phyloP scores from a whole-genome alignment of 2,888 invertebrate species.

The Phengaris alcon region DNA sequence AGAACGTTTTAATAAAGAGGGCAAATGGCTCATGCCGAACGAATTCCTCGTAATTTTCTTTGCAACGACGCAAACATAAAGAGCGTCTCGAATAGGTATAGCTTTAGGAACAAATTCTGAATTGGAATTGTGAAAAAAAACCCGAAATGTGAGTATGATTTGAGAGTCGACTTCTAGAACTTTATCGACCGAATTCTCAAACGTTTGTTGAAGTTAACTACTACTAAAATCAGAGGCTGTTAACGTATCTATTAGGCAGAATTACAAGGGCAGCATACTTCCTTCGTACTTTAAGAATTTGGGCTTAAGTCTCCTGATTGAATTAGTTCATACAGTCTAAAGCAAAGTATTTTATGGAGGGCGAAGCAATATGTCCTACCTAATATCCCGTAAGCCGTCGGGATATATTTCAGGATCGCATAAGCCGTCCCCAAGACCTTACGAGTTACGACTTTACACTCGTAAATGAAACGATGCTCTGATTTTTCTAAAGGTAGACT shows the following conservation, averaged over 20 bases:
- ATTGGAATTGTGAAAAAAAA: not conserved
- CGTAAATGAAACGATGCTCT: not conserved
- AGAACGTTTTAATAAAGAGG: conserved; percentile 14
- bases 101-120: not conserved
- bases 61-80: conserved; percentile 6
- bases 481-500: not conserved
- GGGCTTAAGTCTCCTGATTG: no score
- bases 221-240: no score
- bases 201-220: no score
- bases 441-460: not conserved
- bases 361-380: conserved; percentile 25
- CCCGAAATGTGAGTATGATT: not conserved
- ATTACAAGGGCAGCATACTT: no score
- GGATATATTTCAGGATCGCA: conserved; percentile 13
- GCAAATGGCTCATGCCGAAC: conserved; percentile 3
- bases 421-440: conserved; percentile 3
- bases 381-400: conserved; percentile 17
- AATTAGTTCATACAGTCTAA: not conserved
- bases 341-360: conserved; percentile 3
- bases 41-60: conserved; percentile 2
- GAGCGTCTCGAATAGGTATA: not conserved
- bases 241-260: no score
- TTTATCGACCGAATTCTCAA: no score
- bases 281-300: no score
- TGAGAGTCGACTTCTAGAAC: no score